phyloP scores from a whole-genome alignment of 2,797 vertebrate species.

The Oryzias sinensis region DNA sequence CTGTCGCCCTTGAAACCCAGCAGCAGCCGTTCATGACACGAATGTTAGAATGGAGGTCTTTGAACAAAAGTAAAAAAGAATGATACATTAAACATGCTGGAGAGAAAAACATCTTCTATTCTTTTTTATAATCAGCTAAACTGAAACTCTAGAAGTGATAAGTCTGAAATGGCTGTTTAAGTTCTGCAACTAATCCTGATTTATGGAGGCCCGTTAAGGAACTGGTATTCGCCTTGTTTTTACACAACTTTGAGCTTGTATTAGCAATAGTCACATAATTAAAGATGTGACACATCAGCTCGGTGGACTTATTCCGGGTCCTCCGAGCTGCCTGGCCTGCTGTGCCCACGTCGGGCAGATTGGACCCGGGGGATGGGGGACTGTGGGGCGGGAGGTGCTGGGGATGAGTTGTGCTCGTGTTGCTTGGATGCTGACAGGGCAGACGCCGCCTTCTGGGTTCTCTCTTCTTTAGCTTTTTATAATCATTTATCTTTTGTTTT shows the following conservation, averaged over 20 bases:
- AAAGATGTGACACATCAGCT: conserved; percentile 2
- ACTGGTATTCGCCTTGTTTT: no score
- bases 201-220: neutral
- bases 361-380: no score
- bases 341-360: no score
- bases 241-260: no score
- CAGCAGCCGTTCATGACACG: neutral
- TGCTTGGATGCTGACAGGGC: no score
- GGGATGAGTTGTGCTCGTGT: no score
- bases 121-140: conserved; percentile 14
- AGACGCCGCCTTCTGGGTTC: no score
- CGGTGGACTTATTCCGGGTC: no score
- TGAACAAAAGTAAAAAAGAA: conserved; percentile 13
- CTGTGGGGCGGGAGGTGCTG: no score
- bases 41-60: neutral
- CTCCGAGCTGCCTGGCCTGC: no score
- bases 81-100: conserved; percentile 10
- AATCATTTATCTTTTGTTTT: no score
- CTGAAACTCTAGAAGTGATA: conserved; percentile 4
- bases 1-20: neutral
- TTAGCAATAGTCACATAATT: conserved; percentile 14
- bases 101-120: conserved; percentile 1
- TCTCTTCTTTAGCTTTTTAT: no score
- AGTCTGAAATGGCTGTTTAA: neutral
- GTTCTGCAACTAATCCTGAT: neutral